These are phyloP conservation scores for Thymelicus acteon DNA, from an alignment of 2,888 invertebrate species.

Conservation along the genomic window DNA sequence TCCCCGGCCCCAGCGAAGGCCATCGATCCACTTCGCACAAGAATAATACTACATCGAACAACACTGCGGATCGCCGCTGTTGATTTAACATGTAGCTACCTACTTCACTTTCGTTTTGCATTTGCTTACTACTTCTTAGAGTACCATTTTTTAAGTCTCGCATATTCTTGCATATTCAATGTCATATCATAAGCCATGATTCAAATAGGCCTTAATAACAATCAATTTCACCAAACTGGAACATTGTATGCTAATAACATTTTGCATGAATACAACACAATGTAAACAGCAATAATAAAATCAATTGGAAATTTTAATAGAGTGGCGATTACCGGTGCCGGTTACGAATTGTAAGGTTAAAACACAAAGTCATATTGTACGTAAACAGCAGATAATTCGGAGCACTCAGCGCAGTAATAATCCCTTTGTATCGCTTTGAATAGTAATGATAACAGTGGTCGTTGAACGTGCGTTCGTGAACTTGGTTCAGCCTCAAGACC, in stretches of 20 bases:
- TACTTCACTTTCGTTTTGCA: constrained; percentile 44
- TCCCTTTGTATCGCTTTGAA: constrained; percentile 64
- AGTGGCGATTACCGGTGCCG: constrained; percentile 15
- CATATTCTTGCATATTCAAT: constrained; percentile 6
- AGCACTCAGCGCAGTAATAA: constrained; percentile 42
- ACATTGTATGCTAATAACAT: constrained; percentile 32
- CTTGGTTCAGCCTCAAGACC: constrained; percentile 55
- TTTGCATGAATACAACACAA: constrained; percentile 7
- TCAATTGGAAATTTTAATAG: background rate
- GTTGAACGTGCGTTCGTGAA: constrained; percentile 72
- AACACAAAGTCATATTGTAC: constrained; percentile 25
- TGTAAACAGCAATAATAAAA: background rate
- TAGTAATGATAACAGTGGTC: constrained; percentile 75
- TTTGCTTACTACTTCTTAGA: constrained; percentile 21
- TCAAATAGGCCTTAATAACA: constrained; percentile 24
- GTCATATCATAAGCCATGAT: constrained; percentile 21
- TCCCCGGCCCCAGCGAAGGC: constrained; percentile 64
- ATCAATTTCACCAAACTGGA: constrained; percentile 11
- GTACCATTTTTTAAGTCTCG: constrained; percentile 13
- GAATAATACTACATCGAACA: constrained; percentile 32
- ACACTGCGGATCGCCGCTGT: constrained; percentile 36
- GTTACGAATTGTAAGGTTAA: constrained; percentile 10
- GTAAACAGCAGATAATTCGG: constrained; percentile 26
- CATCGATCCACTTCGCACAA: constrained; percentile 43
- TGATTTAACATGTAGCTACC: constrained; percentile 32